Evolutionary conservation across 35 echinoderm and acorn worm species (phyloP).

Genomic region (Antedon bifida): DNA sequence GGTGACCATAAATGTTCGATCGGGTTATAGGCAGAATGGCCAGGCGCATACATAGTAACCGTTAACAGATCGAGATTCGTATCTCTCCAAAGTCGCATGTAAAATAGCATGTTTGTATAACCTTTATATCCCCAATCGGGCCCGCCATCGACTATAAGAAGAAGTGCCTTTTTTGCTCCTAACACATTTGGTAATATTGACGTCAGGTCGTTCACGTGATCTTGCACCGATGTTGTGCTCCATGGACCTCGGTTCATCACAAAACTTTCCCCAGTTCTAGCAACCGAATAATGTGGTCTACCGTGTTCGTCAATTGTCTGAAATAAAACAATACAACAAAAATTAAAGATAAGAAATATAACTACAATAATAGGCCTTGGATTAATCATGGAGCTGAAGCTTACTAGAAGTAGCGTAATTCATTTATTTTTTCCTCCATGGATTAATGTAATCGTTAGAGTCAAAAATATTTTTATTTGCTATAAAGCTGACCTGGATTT

Average conservation of each 20-base stretch:
- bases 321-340: too few relatives aligned
- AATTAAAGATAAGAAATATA: too few relatives aligned
- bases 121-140: slow-evolving; percentile 21
- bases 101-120: slow-evolving; percentile 10
- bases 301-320: slow-evolving; percentile 18
- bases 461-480: too few relatives aligned
- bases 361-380: too few relatives aligned
- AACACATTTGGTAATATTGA: slow-evolving; percentile 4
- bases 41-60: slow-evolving; percentile 13
- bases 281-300: not conserved
- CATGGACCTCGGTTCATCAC: slow-evolving; percentile 11
- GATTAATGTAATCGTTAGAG: too few relatives aligned
- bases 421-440: too few relatives aligned
- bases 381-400: too few relatives aligned
- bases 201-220: slow-evolving; percentile 22
- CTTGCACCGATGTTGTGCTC: not conserved
- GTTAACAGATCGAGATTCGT: slow-evolving; percentile 27
- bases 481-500: too few relatives aligned
- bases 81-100: slow-evolving; percentile 9
- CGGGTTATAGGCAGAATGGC: slow-evolving; percentile 24
- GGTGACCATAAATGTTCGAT: slow-evolving; percentile 43
- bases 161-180: too few relatives aligned
- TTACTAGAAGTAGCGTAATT: too few relatives aligned
- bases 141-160: too few relatives aligned
- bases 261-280: slow-evolving; percentile 2